Base-by-base conservation (phyloP, 2,113 vertebrate species). In the Calonectris borealis region DNA sequence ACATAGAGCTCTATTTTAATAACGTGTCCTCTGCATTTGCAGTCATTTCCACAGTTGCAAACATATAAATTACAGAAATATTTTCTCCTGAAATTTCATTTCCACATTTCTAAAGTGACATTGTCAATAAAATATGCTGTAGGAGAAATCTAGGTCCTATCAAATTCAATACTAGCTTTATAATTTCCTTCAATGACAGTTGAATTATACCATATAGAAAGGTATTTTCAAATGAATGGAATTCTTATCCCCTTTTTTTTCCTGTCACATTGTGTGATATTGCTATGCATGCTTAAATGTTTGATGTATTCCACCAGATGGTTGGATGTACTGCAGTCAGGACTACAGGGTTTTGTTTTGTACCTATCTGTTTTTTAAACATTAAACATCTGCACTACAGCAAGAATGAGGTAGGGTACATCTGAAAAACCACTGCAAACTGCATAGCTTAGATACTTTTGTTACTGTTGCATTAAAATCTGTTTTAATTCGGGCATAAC, bases 261-360 rank as follows among this genome's bases (percentile, higher is more conserved):
- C 27, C 29, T 91, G 34, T 81, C n/a, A 49, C 32, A 60, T n/a
- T 88, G 29, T 70, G 34, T 81, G 14, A 31, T 84, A 83, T 40
- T 71, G 31, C 8, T 71, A 48, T 55, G 38, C 42, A 51, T 71
- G 40, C 44, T 82, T 76, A 76, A 88, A 90, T 65, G 3, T 66
- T 93, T 88, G 83, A 87, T 84, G 52, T 69, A 68, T 94, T 94
- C 65, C 14, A 87, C 54, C 81, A 91, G 78, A 71, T 82, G 42
- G 24, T 3, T 87, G 16, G 44, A 72, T 60, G 25, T 73, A 34
- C 22, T 92, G 38, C 69, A 88, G 55, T 51, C 38, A 73, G 46
- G 13, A 68, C 18, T 64, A 86, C 65, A 84, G 36, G 7, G 4
- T 25, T 68, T 86, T 84, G 38, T 27, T 86, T 93, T 93, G 42